A percentile compares a stretch with the other conserved stretches of the same genome.
phyloP scores from a whole-genome alignment of 2,888 invertebrate genomes.

The Himalopsyche tibetana region DNA sequence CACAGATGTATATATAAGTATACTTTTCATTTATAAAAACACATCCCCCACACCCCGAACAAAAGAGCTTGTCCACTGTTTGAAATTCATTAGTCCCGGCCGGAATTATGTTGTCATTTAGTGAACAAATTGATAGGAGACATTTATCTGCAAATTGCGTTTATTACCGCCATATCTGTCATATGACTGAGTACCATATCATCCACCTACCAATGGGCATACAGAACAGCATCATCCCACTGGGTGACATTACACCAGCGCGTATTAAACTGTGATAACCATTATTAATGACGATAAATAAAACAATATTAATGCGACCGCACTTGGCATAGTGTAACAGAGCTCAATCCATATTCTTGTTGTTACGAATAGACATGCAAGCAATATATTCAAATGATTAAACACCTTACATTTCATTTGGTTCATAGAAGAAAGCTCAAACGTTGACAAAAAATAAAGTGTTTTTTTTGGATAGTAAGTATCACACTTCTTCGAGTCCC shows the following conservation, averaged over 20 bases:
- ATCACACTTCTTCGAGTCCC: too few species aligned
- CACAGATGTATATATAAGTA: too few species aligned
- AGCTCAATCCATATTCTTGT: too few species aligned
- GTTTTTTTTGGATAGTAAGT: too few species aligned
- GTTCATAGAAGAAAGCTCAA: too few species aligned
- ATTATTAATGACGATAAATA: slow-evolving; percentile 45
- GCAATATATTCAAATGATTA: too few species aligned
- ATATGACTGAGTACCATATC: not conserved
- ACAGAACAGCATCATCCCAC: slow-evolving; percentile 43
- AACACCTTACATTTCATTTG: too few species aligned
- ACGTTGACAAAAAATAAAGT: too few species aligned
- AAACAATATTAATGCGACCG: slow-evolving; percentile 47
- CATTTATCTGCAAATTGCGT: slow-evolving; percentile 52
- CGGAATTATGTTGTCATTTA: slow-evolving; percentile 54
- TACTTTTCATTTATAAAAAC: too few species aligned
- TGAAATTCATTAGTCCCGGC: slow-evolving; percentile 53
- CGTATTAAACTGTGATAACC: slow-evolving; percentile 42
- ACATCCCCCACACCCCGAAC: too few species aligned
- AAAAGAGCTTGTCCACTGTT: slow-evolving; percentile 33
- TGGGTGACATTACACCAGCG: slow-evolving; percentile 45
- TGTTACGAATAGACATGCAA: too few species aligned
- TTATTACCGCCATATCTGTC: slow-evolving; percentile 46
- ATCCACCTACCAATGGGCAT: not conserved
- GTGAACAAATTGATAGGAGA: slow-evolving; percentile 50
- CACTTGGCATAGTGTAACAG: not conserved